Evolutionary conservation across 2,797 vertebrate genomes (phyloP).

Genomic region (Falco naumanni): DNA sequence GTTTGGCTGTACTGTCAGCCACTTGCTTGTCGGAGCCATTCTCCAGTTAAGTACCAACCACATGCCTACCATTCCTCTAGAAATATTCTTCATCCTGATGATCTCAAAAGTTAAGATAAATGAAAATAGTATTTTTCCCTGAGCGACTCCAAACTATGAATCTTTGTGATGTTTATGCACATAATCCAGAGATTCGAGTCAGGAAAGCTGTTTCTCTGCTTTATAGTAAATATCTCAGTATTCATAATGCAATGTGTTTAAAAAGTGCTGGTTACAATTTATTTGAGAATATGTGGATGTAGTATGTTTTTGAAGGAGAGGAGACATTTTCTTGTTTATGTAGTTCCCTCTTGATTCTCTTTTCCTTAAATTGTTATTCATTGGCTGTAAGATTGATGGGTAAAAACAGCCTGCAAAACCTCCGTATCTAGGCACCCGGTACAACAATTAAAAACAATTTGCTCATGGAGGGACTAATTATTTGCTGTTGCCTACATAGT

Average conservation of each 20-base stretch:
- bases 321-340: not conserved
- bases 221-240: not conserved
- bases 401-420: not conserved
- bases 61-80: not conserved
- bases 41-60: not conserved
- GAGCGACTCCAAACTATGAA: not conserved
- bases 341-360: not conserved
- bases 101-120: not conserved
- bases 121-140: not conserved
- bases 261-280: not conserved
- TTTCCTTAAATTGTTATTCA: not conserved
- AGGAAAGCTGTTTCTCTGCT: not conserved
- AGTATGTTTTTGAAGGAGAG: not conserved
- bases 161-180: not conserved
- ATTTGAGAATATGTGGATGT: not conserved
- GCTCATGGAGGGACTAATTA: not conserved
- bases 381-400: not conserved
- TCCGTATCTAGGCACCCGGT: not conserved
- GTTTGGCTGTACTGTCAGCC: not conserved
- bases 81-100: not conserved
- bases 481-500: not conserved
- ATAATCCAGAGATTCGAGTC: not conserved
- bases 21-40: not conserved
- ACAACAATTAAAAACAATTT: conserved; percentile 19
- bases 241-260: not conserved